Evolutionary conservation across 2,797 vertebrate genomes (phyloP), one percentile per base, ranked within the genome.

Genomic region (Cetoscarus ocellatus): DNA sequence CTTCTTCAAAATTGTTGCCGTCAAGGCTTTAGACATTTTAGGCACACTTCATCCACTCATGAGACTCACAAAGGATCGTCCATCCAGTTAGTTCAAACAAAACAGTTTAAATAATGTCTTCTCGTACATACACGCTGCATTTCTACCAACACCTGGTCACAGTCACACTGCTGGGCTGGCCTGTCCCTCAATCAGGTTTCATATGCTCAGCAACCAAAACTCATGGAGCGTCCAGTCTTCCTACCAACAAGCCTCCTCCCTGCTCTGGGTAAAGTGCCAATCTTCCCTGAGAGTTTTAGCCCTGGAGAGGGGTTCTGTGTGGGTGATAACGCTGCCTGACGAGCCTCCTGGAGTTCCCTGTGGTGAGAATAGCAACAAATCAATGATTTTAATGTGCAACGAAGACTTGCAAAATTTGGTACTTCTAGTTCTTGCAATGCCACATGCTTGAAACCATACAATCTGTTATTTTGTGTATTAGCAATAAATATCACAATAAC

Each of bases 311-410:
- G 73, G 3, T 67, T 84, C 70, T 91, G 93, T 17, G 61, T 85
- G 0, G 93, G 93, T 48, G 92, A 94, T 49, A 80, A 82, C 64
- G 93, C 95, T 52, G 95, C 94, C 82, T 93, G 84, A 18, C 96
- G 96, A 39, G 94, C 96, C 83, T 96, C 96, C 90, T 95, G 91
- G 53, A 99, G 95, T 90, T 98, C 95, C 84, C 98, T 96, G 77
- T 3, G 43, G 10, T 75, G n/a, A 27, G 59, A 55, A 60, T 8
- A 5, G 10, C 69, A 55, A 50, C 2, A 10, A 44, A 0, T 19
- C 0, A 67, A 38, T 47, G 27, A 2, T 40, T 61, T 58, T 10
- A 27, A 27, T 2, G 27, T 2, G 27, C 42, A 48, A 15, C 43
- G 14, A 13, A 40, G 39, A 3, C 39, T 11, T 27, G 27, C 4